Evolutionary conservation across 2,888 invertebrate species (phyloP).

Genomic region (Lasius fuliginosus): DNA sequence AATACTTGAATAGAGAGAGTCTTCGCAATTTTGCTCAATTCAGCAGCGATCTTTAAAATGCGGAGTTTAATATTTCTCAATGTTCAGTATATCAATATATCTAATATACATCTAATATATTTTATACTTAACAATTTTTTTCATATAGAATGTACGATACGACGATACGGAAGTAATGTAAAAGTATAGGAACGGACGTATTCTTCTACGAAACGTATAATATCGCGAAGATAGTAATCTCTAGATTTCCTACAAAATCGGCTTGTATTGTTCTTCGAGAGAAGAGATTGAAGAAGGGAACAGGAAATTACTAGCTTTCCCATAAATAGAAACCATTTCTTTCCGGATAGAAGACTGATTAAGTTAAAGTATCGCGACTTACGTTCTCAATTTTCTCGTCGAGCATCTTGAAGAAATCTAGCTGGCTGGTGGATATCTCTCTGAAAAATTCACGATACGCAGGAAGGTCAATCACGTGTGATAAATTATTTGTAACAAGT

Average conservation of each 20-base stretch:
- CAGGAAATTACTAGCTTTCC: slow-evolving; percentile 21
- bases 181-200: neutral
- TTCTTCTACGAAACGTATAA: neutral
- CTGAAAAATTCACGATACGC: slow-evolving; percentile 87
- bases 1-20: neutral
- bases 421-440: slow-evolving; percentile 95
- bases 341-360: neutral
- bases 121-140: neutral
- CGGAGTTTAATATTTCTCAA: neutral
- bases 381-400: slow-evolving; percentile 97
- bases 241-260: neutral
- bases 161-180: neutral
- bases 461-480: slow-evolving; percentile 29
- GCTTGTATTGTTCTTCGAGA: neutral
- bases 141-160: neutral
- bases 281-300: neutral
- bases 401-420: slow-evolving; percentile 97
- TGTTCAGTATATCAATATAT: neutral
- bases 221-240: neutral
- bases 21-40: neutral
- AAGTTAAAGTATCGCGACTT: slow-evolving; percentile 82
- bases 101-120: neutral
- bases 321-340: neutral
- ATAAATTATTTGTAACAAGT: neutral
- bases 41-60: neutral